Evolutionary conservation across 1,140 invertebrate species (phyloP).

Genomic region (Coboldia fuscipes): DNA sequence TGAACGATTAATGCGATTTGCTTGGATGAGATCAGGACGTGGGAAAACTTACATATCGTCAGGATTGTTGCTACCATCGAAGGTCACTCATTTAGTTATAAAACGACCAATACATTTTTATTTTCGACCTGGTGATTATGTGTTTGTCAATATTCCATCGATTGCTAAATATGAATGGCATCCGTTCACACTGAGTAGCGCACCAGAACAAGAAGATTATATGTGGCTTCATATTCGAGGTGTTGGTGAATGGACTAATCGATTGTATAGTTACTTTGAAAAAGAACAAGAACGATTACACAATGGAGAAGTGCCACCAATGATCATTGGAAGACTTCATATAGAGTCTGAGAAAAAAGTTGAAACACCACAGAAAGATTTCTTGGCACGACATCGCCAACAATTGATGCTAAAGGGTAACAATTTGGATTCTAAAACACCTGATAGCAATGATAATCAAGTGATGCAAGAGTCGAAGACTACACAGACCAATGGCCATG

Average conservation of each 20-base stretch:
- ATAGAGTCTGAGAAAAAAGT: conserved; percentile 2
- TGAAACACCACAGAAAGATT: conserved; percentile 17
- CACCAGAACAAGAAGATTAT: conserved; percentile 80
- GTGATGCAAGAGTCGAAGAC: too few relatives aligned
- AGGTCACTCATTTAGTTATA: conserved; percentile 73
- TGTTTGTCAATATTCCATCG: conserved; percentile 80
- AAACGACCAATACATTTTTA: conserved; percentile 66
- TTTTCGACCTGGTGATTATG: conserved; percentile 83
- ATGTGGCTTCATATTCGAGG: conserved; percentile 87
- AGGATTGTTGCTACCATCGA: conserved; percentile 61
- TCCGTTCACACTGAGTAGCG: conserved; percentile 91
- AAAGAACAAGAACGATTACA: conserved; percentile 52
- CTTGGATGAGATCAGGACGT: conserved; percentile 38
- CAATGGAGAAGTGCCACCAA: conserved; percentile 27
- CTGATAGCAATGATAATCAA: conserved; percentile 7
- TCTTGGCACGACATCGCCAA: conserved; percentile 9
- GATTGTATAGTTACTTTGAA: conserved; percentile 74
- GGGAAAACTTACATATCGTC: conserved; percentile 72
- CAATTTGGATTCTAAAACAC: conserved; percentile 2
- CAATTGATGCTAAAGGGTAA: conserved; percentile 7
- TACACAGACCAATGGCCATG: too few relatives aligned
- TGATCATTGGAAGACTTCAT: conserved; percentile 4
- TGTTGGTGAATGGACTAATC: conserved; percentile 87
- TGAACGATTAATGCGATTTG: conserved; percentile 40
- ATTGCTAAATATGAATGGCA: conserved; percentile 93